A percentile compares a stretch with the other conserved stretches of the same genome.
These are phyloP conservation scores for Callinectes sapidus DNA, from an alignment of 2,888 invertebrate genomes.

Conservation along the genomic window DNA sequence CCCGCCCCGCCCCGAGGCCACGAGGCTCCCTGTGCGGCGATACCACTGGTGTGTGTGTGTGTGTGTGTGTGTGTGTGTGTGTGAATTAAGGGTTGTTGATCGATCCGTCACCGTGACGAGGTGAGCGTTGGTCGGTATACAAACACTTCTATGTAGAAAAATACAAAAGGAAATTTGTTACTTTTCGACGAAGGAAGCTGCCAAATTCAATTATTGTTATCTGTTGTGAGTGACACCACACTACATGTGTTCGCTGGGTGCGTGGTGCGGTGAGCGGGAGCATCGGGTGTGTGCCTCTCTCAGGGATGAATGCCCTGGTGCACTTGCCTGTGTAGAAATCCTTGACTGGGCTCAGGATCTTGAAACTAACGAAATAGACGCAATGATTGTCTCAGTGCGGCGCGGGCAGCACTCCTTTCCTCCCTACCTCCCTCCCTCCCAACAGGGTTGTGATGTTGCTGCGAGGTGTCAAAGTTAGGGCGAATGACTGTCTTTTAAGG, in stretches of 20 bases:
- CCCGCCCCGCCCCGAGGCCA: neutral
- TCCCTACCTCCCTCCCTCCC: neutral
- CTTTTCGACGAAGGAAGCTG: constrained; percentile 11
- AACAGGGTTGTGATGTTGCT: neutral
- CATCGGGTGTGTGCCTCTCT: neutral
- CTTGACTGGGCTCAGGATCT: neutral
- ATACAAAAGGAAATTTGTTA: constrained; percentile 6
- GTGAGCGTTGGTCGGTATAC: neutral
- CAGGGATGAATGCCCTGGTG: neutral
- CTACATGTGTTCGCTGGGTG: neutral
- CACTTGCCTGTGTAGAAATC: neutral
- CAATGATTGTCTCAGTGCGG: neutral
- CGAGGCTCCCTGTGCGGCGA: neutral
- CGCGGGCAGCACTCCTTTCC: neutral
- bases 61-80: constrained; percentile 56
- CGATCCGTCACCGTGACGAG: neutral
- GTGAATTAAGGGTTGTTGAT: constrained; percentile 2
- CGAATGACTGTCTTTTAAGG: too few species aligned
- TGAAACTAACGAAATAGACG: neutral
- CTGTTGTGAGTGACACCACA: neutral
- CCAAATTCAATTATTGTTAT: neutral
- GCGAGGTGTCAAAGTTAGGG: too few species aligned
- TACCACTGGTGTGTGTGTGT: constrained; percentile 28
- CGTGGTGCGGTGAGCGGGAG: neutral
- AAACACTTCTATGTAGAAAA: constrained; percentile 3